These are phyloP conservation scores for Aplidium turbinatum DNA, from an alignment of 23 tunicate species.

Conservation along the genomic window DNA sequence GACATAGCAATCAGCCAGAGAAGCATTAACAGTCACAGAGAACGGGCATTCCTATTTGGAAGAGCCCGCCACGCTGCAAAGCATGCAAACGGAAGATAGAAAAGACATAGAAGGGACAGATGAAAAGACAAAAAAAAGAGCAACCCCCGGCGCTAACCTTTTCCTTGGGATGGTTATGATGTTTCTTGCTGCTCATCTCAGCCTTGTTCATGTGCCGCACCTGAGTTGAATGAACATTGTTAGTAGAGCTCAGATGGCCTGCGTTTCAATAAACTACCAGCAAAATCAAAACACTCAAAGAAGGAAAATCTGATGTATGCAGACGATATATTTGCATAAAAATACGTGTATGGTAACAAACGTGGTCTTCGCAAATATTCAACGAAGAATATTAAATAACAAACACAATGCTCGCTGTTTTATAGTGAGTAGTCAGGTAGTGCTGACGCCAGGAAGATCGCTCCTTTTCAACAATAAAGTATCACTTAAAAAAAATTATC, in stretches of 20 bases:
- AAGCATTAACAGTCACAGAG: too few species aligned
- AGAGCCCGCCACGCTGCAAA: too few species aligned
- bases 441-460: too few species aligned
- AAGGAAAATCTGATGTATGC: neutral
- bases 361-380: neutral
- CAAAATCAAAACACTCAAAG: neutral
- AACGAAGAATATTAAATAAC: neutral
- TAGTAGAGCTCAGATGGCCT: neutral
- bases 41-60: too few species aligned
- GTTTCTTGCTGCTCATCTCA: slow-evolving; percentile 66
- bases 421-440: too few species aligned
- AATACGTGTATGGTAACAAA: neutral
- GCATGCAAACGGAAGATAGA: too few species aligned
- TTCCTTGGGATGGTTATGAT: slow-evolving; percentile 17
- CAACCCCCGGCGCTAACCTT: too few species aligned
- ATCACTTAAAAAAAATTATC: neutral
- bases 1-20: too few species aligned
- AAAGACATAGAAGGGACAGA: too few species aligned
- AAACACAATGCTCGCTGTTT: too few species aligned
- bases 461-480: too few species aligned
- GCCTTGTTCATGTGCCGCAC: slow-evolving; percentile 85
- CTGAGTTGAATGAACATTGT: slow-evolving; percentile 15
- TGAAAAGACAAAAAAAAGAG: neutral
- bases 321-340: neutral
- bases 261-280: neutral